Conservation (phyloP, 2,888 invertebrate genomes). For the Zhuqinia jingwanae region DNA sequence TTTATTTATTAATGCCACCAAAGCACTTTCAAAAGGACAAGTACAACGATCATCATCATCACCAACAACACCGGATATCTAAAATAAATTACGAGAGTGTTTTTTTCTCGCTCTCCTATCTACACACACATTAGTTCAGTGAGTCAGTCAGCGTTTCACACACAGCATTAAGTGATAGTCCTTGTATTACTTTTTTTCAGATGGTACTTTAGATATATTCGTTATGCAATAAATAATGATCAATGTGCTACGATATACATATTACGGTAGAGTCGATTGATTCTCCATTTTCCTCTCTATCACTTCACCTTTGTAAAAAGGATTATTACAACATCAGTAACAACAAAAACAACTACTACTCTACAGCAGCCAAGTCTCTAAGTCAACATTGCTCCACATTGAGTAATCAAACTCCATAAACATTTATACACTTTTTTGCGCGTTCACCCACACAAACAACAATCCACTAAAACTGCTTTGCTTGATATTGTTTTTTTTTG, state of each 20-base stretch:
- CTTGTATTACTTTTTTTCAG: slow-evolving; percentile 17
- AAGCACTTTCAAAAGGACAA: slow-evolving; percentile 53
- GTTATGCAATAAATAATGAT: slow-evolving; percentile 17
- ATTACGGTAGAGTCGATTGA: neutral
- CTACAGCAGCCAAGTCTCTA: neutral
- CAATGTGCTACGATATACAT: slow-evolving; percentile 1
- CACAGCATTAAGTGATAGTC: neutral
- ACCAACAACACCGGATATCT: slow-evolving; percentile 11
- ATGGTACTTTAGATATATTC: no score
- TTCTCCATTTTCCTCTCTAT: neutral
- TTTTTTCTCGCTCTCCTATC: neutral
- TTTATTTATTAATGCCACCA: slow-evolving; percentile 12
- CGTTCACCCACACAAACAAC: neutral
- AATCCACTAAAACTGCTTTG: neutral
- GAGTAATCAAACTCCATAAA: slow-evolving; percentile 4
- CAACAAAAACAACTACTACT: neutral
- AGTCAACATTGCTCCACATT: slow-evolving; percentile 19
- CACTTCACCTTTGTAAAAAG: neutral
- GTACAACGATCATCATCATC: slow-evolving; percentile 26
- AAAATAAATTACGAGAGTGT: slow-evolving; percentile 27
- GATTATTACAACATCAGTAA: no score
- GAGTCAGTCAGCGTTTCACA: neutral
- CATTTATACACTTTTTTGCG: neutral
- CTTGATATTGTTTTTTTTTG: neutral
- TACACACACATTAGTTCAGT: neutral